Evolutionary conservation across 1,140 invertebrate species (phyloP), one percentile per base, ranked within the genome.

Genomic region (Cyrtorhinus lividipennis): DNA sequence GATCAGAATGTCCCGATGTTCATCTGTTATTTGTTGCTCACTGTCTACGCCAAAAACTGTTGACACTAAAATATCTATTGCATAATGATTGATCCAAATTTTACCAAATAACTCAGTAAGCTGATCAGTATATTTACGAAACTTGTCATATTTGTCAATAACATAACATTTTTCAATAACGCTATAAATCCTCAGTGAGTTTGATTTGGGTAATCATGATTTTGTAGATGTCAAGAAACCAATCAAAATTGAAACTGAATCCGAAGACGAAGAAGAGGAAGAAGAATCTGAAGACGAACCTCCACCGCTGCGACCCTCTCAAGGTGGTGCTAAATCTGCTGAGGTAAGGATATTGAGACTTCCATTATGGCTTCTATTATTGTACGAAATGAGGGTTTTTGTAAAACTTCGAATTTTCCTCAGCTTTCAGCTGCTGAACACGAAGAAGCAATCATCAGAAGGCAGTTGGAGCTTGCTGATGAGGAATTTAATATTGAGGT

Each of bases 271-370:
- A 27, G 64, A 65, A 25, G 63, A 65, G 18, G 66, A 66, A 56
- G 65, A 66, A 60, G 65, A 66, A 60, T 66, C 65, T 13, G 65
- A 66, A 23, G 65, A 66, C 27, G 64, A 67, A 24, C 24, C 46
- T 26, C 45, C 64, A 2, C 53, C 62, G 56, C 27, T 15, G 5
- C 27, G 38, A 30, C n/a, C n/a, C 2, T 26, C 24, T 13, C 24
- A 15, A 24, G 56, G 63, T 8, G 66, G 66, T 27, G 53, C 46
- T n/a, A 60, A 61, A 46, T 56, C 30, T 45, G 30, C 22, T 20
- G 63, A 65, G 38, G 25, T 57, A 15, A 5, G 56, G 38, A 46
- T n/a, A 48, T 12, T 18, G 24, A n/a, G n/a, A n/a, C n/a, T n/a
- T n/a, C n/a, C n/a, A n/a, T n/a, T n/a, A n/a, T n/a, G n/a, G n/a